These are phyloP conservation scores for Ciconia maguari DNA, from an alignment of 2,113 vertebrate genomes.

Conservation along the genomic window DNA sequence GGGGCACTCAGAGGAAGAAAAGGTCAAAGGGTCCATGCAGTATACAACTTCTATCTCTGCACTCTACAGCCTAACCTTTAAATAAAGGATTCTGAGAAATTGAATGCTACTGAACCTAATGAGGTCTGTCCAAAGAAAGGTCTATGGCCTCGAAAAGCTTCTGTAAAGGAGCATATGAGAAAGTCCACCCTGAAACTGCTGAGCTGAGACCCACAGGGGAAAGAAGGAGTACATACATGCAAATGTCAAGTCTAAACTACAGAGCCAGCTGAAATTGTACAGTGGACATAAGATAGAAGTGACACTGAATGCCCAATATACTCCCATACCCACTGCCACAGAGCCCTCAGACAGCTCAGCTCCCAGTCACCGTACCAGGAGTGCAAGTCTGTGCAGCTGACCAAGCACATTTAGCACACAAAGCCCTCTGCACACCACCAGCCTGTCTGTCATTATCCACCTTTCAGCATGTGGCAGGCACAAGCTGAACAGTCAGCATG, in stretches of 20 bases:
- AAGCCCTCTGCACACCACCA: neutral
- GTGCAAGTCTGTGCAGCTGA: neutral
- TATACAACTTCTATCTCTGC: neutral
- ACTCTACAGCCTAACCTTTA: neutral
- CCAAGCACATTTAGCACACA: neutral
- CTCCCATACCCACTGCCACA: neutral
- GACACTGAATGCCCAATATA: neutral
- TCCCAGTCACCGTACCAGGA: accelerated
- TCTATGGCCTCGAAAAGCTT: neutral
- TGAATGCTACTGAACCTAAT: neutral
- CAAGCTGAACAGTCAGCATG: neutral
- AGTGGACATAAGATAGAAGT: accelerated
- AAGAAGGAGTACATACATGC: neutral
- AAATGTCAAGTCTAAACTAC: neutral
- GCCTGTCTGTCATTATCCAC: neutral
- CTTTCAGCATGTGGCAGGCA: neutral
- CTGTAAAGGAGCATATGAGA: accelerated
- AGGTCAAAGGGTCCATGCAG: neutral
- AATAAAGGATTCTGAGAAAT: neutral
- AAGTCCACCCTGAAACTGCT: neutral
- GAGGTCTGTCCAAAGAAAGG: neutral
- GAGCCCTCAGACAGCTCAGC: neutral
- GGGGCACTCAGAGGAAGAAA: neutral
- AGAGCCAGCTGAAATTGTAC: neutral
- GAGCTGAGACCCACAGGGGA: neutral